Evolutionary conservation across 2,113 vertebrate genomes (phyloP).

Genomic region (Rafetus swinhoei): DNA sequence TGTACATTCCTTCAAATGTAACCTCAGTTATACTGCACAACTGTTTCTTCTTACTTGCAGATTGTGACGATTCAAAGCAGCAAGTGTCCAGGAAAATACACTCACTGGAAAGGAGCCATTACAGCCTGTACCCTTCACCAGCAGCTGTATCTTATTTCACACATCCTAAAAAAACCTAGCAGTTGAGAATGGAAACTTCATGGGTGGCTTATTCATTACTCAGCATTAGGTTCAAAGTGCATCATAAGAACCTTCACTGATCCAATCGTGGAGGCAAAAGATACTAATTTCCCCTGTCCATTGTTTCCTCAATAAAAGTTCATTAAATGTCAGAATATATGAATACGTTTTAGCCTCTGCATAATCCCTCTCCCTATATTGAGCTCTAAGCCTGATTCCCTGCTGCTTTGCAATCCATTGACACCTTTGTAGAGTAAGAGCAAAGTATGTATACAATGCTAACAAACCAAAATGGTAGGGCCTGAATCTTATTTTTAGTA

Average conservation of each 20-base stretch:
- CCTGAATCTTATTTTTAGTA: background rate
- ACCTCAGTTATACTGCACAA: background rate
- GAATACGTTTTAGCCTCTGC: background rate
- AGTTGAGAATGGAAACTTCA: background rate
- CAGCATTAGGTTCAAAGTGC: background rate
- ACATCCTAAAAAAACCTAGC: background rate
- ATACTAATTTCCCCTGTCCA: background rate
- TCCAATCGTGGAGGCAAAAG: background rate
- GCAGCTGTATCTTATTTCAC: background rate
- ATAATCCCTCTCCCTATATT: background rate
- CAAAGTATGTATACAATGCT: background rate
- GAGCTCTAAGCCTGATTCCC: background rate
- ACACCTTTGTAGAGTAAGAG: background rate
- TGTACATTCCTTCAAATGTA: background rate
- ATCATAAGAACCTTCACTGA: background rate
- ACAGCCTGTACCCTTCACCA: background rate
- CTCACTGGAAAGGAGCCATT: background rate
- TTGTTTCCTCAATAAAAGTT: background rate
- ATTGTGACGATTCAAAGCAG: background rate
- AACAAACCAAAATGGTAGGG: background rate
- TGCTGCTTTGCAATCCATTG: background rate
- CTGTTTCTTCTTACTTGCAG: background rate
- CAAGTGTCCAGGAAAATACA: background rate
- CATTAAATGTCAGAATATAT: background rate
- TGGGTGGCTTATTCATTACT: background rate